These are phyloP conservation scores for Sinocyclocheilus rhinocerous DNA, from an alignment of 2,113 vertebrate species.

Conservation along the genomic window DNA sequence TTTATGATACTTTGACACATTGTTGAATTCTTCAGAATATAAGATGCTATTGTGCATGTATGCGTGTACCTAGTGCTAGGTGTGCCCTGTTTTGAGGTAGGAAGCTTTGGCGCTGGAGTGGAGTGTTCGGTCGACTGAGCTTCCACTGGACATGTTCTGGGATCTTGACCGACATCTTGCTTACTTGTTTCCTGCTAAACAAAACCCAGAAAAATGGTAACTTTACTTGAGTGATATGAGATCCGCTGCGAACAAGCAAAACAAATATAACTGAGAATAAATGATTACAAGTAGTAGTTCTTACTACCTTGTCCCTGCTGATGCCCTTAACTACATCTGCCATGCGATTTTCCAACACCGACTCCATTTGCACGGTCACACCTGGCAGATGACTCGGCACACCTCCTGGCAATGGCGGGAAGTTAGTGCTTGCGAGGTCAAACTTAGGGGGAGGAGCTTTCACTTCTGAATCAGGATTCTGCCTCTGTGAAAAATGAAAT, in stretches of 20 bases:
- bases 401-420: conserved; percentile 94
- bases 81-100: conserved; percentile 1
- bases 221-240: background rate
- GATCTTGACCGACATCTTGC: conserved; percentile 42
- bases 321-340: conserved; percentile 91
- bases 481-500: conserved; percentile 69
- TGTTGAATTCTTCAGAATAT: background rate
- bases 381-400: conserved; percentile 56
- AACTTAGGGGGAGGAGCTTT: conserved; percentile 91
- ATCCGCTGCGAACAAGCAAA: background rate
- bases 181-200: conserved; percentile 40
- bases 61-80: conserved; percentile 23
- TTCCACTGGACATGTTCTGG: conserved; percentile 7
- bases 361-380: conserved; percentile 82
- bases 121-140: background rate
- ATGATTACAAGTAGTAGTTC: background rate
- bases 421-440: conserved; percentile 92
- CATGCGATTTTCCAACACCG: conserved; percentile 90
- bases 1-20: background rate
- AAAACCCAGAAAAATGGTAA: background rate
- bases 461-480: conserved; percentile 79
- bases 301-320: conserved; percentile 87
- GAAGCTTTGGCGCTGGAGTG: conserved; percentile 19
- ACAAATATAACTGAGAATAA: background rate
- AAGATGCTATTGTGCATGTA: too few relatives aligned